Percentiles rank a stretch among this genome's conserved stretches.
Evolutionary conservation across 1,140 invertebrate species (phyloP).

Genomic region (Brachionus koreanus): DNA sequence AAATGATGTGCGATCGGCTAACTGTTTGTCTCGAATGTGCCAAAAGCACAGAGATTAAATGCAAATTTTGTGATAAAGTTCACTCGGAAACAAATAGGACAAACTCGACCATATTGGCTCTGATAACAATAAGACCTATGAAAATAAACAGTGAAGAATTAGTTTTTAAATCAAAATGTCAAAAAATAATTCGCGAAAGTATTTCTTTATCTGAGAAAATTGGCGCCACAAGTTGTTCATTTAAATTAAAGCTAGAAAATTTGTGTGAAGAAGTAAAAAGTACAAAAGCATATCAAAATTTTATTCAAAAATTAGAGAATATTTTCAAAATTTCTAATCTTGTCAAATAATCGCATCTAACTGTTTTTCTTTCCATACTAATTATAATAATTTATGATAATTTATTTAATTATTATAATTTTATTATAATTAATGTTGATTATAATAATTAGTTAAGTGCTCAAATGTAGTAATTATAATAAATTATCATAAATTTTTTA

Average conservation of each 20-base stretch:
- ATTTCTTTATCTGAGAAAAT: not conserved
- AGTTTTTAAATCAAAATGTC: not conserved
- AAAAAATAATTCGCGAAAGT: not conserved
- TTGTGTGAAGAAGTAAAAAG: not conserved
- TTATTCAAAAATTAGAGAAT: too few species aligned
- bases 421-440: too few species aligned
- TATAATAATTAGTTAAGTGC: too few species aligned
- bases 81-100: not conserved
- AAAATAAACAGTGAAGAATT: constrained; percentile 4
- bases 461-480: too few species aligned
- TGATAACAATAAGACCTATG: not conserved
- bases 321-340: too few species aligned
- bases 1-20: not conserved
- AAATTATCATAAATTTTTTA: too few species aligned
- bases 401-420: too few species aligned
- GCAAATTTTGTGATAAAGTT: not conserved
- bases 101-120: not conserved
- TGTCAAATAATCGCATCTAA: too few species aligned
- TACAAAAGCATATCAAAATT: too few species aligned
- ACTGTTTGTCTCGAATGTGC: not conserved
- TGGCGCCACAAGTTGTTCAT: not conserved
- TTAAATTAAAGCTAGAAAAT: not conserved
- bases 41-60: not conserved
- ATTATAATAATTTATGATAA: too few species aligned
- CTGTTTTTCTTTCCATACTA: too few species aligned